phyloP scores from a whole-genome alignment of 1,140 invertebrate species.

The Latrodectus geometricus region DNA sequence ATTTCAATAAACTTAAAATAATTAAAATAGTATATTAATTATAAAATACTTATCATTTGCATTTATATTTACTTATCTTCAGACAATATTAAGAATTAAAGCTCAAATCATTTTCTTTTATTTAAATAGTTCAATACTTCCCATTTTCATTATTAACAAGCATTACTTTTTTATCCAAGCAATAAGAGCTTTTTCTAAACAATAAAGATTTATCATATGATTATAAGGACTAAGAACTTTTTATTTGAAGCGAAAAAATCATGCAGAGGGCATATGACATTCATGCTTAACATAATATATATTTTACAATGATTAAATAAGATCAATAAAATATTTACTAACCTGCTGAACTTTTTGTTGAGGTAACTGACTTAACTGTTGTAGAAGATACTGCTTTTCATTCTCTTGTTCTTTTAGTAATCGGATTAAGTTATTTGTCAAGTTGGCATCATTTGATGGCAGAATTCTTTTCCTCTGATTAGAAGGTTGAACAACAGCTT shows the following conservation, averaged over 20 bases:
- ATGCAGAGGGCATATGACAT: background rate
- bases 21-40: too few relatives aligned
- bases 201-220: too few relatives aligned
- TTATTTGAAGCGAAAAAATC: background rate
- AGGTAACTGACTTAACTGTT: conserved; percentile 50
- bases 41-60: too few relatives aligned
- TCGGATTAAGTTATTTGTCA: conserved; percentile 27
- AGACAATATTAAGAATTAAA: too few relatives aligned
- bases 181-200: too few relatives aligned
- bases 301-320: background rate
- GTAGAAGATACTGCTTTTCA: conserved; percentile 28
- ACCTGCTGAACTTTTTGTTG: conserved; percentile 56
- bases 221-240: too few relatives aligned
- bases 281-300: background rate
- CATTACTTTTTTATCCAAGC: too few relatives aligned
- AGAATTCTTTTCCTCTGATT: conserved; percentile 35
- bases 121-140: too few relatives aligned
- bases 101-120: too few relatives aligned
- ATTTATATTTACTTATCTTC: too few relatives aligned
- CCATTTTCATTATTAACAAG: too few relatives aligned
- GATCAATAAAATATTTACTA: background rate
- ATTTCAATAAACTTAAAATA: too few relatives aligned
- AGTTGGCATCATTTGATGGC: conserved; percentile 17
- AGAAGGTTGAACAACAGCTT: conserved; percentile 32
- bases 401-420: conserved; percentile 34